These are phyloP conservation scores for Gambusia holbrooki DNA, from an alignment of 2,113 vertebrate species.

Conservation along the genomic window DNA sequence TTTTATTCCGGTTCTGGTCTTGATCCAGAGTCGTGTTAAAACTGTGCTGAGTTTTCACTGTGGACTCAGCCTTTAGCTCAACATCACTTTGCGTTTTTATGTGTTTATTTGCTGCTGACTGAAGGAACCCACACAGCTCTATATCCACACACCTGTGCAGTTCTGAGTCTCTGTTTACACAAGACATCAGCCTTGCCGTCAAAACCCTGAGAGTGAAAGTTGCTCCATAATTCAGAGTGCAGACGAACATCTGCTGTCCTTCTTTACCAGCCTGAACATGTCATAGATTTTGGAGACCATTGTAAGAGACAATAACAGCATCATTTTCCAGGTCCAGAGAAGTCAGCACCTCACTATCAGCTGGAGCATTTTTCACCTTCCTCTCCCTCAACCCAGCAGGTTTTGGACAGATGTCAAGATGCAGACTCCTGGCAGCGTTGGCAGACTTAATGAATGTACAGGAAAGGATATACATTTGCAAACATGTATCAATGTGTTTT, in stretches of 20 bases:
- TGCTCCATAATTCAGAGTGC: conserved; percentile 44
- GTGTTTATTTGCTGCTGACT: conserved; percentile 7
- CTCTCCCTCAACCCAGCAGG: conserved; percentile 18
- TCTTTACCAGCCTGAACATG: conserved; percentile 55
- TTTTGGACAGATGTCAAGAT: conserved; percentile 61
- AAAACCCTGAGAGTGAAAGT: conserved; percentile 51
- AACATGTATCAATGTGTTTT: conserved; percentile 24
- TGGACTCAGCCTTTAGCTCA: not conserved
- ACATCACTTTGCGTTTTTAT: not conserved
- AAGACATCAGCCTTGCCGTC: conserved; percentile 54
- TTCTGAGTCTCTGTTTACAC: conserved; percentile 32
- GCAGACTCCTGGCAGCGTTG: conserved; percentile 40
- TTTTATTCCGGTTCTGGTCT: not conserved
- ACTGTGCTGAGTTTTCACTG: not conserved
- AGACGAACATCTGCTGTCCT: conserved; percentile 49
- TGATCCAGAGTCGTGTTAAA: not conserved
- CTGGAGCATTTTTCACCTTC: conserved; percentile 15
- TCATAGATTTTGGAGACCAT: conserved; percentile 35
- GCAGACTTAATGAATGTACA: conserved; percentile 33
- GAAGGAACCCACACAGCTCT: not conserved
- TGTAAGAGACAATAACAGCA: conserved; percentile 52
- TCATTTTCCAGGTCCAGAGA: conserved; percentile 51
- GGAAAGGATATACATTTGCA: conserved; percentile 24
- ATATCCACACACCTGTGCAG: conserved; percentile 11
- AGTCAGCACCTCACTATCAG: conserved; percentile 45